Evolutionary conservation across 2,113 vertebrate genomes (phyloP).

Genomic region (Athene cunicularia): DNA sequence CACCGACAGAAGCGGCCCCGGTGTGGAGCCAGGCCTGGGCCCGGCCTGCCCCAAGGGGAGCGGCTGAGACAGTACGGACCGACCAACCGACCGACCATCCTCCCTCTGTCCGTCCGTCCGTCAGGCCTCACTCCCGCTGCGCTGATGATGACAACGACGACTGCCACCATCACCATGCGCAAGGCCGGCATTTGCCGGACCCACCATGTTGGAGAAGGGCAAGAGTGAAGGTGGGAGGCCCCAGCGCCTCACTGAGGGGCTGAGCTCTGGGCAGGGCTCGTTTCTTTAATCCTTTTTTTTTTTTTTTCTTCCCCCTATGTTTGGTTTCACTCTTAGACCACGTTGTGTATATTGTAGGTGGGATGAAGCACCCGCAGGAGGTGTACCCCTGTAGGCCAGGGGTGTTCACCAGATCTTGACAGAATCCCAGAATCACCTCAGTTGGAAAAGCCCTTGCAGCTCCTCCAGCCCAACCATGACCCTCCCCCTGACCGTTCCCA

Average conservation of each 20-base stretch:
- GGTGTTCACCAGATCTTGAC: accelerated
- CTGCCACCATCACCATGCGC: neutral
- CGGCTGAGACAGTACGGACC: too few species aligned
- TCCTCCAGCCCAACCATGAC: too few species aligned
- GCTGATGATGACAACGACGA: too few species aligned
- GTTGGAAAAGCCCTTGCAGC: too few species aligned
- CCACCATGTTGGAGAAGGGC: neutral
- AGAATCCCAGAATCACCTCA: too few species aligned
- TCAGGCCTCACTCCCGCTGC: too few species aligned
- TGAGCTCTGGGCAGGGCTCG: too few species aligned
- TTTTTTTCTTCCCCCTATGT: accelerated
- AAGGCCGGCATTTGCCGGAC: accelerated
- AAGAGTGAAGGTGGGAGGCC: neutral
- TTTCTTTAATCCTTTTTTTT: accelerated
- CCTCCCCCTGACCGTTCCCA: too few species aligned
- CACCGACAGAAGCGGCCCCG: accelerated
- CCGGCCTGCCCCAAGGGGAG: too few species aligned
- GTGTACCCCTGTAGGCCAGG: neutral
- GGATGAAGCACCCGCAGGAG: accelerated
- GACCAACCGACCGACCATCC: too few species aligned
- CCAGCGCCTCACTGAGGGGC: accelerated
- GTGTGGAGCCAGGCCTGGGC: too few species aligned
- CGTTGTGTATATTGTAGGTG: accelerated
- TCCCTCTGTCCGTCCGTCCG: too few species aligned
- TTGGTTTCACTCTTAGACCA: accelerated